Evolutionary conservation across 2,797 vertebrate species (phyloP), one percentile per base, ranked within the genome.

Genomic region (Setipinna tenuifilis): DNA sequence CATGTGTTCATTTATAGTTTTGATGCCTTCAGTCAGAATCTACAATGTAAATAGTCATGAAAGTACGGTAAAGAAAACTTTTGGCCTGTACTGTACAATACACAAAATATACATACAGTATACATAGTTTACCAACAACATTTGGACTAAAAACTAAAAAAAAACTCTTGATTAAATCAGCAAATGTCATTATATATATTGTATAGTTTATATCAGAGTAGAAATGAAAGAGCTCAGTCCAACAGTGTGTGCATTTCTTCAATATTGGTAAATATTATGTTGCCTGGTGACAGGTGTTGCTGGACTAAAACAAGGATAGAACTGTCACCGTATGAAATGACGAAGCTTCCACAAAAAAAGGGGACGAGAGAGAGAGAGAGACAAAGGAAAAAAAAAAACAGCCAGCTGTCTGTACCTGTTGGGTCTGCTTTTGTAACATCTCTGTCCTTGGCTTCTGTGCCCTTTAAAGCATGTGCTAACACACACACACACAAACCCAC

Each of bases 351-450:
- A 78, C 17, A 17, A n/a, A n/a, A 25, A 11, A 25, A 5, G 23
- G 21, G 23, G 9, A 21, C n/a, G 21, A 62, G 21, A 62, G 59
- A 71, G 41, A 19, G 35, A 35, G 31, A 44, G 71, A 78, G 19
- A 19, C 31, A 78, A 44, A 41, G 61, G 25, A 2, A 62, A 14
- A 78, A 44, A 78, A 21, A 59, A 78, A 44, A 44, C 14, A 41
- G 71, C 31, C 71, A 78, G 71, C 71, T 78, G 71, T 78, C 17
- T 7, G 71, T 21, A 44, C 71, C 71, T 41, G 71, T 78, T 78
- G 71, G 14, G 71, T 78, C 71, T 78, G 31, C 35, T 19, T 78
- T 35, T 78, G 71, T 44, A 78, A 44, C 23, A 35, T 17, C 28
- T 21, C 6, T 41, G 14, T 78, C 71, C 35, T 35, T 9, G 17